Percentiles rank a stretch among this genome's conserved stretches.
These are phyloP conservation scores for Drosophila yakuba DNA, from an alignment of 1,140 invertebrate genomes.

Conservation along the genomic window DNA sequence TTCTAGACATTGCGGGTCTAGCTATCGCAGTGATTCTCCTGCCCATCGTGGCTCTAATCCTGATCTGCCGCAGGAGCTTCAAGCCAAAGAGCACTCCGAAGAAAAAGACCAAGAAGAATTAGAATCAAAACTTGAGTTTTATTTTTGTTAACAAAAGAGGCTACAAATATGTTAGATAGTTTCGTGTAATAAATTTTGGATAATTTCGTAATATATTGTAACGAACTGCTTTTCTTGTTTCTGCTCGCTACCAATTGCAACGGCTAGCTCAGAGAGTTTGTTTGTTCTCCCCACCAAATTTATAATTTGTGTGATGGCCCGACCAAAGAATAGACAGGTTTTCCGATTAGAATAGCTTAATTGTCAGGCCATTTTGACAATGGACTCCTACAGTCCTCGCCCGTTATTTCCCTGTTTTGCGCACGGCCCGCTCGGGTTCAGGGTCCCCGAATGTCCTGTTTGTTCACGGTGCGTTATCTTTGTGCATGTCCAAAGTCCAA, in stretches of 20 bases:
- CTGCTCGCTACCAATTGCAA: too few relatives aligned
- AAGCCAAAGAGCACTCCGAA: constrained; percentile 28
- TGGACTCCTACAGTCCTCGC: too few relatives aligned
- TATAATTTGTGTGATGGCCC: constrained; percentile 51
- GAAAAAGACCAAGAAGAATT: constrained; percentile 44
- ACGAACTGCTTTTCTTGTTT: too few relatives aligned
- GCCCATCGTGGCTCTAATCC: constrained; percentile 28
- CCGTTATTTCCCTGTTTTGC: too few relatives aligned
- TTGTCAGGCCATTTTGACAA: too few relatives aligned
- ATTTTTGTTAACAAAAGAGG: constrained; percentile 25
- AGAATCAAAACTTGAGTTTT: constrained; percentile 45
- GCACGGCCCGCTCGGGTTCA: too few relatives aligned
- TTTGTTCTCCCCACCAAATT: not conserved
- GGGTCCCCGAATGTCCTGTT: too few relatives aligned
- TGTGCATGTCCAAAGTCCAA: too few relatives aligned
- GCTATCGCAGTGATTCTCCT: constrained; percentile 26
- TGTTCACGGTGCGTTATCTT: too few relatives aligned
- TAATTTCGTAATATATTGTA: constrained; percentile 39
- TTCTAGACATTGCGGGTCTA: constrained; percentile 86
- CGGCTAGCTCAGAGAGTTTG: constrained; percentile 24
- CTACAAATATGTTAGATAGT: constrained; percentile 37
- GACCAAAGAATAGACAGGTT: too few relatives aligned
- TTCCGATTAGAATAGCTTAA: too few relatives aligned
- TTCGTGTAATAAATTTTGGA: constrained; percentile 30
- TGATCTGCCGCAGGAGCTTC: constrained; percentile 8